Conservation (phyloP, 2,888 invertebrate genomes). For the Drosophila bunnanda region DNA sequence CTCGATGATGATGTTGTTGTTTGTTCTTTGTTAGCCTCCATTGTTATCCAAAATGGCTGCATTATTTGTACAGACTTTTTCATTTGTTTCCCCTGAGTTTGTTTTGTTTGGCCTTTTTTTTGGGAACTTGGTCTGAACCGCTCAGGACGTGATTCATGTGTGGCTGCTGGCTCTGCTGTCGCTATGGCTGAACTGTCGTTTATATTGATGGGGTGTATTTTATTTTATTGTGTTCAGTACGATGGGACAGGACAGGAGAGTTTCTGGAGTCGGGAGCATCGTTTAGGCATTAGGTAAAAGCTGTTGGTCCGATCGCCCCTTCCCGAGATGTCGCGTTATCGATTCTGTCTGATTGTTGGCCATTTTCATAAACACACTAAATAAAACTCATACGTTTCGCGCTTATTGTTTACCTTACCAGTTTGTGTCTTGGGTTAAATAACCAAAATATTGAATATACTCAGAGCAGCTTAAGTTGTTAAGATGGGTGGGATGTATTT, state of each 20-base stretch:
- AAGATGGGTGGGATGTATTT: not conserved
- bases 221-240: slow-evolving; percentile 61
- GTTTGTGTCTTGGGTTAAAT: slow-evolving; percentile 20
- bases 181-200: slow-evolving; percentile 62
- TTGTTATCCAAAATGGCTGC: slow-evolving; percentile 80
- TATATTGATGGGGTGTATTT: slow-evolving; percentile 80
- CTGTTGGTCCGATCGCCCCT: slow-evolving; percentile 50
- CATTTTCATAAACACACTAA: slow-evolving; percentile 68
- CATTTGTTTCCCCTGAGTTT: slow-evolving; percentile 41
- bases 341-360: slow-evolving; percentile 77
- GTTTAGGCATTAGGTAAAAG: slow-evolving; percentile 51
- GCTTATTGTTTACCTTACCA: slow-evolving; percentile 59
- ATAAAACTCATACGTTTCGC: slow-evolving; percentile 54
- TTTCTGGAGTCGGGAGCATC: slow-evolving; percentile 17
- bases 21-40: slow-evolving; percentile 70
- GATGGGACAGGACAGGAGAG: slow-evolving; percentile 25
- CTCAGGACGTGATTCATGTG: slow-evolving; percentile 73
- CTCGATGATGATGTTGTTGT: slow-evolving; percentile 32
- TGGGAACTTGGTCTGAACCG: slow-evolving; percentile 45
- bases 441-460: slow-evolving; percentile 42
- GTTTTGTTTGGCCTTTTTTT: slow-evolving; percentile 37
- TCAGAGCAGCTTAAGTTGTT: not conserved
- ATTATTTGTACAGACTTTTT: slow-evolving; percentile 71
- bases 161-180: slow-evolving; percentile 43
- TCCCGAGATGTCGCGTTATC: slow-evolving; percentile 52